Conservation (phyloP, 2,797 vertebrate genomes). For the Tolypeutes matacus region DNA sequence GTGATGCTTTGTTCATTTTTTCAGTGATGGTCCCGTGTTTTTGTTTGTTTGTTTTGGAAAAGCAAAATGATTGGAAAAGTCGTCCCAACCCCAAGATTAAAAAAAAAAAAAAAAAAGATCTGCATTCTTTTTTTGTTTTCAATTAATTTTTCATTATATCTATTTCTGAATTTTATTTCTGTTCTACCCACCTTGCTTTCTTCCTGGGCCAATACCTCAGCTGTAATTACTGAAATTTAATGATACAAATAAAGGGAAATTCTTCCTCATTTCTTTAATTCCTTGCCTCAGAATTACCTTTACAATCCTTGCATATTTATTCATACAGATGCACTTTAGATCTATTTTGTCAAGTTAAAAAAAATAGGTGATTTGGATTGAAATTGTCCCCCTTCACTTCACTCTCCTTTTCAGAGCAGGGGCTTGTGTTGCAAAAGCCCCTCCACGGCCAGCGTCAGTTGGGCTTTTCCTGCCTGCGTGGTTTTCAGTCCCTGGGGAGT, state of each 20-base stretch:
- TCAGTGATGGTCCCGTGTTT: not conserved
- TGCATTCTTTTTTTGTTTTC: not conserved
- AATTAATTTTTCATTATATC: not conserved
- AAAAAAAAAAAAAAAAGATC: not conserved
- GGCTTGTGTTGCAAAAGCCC: not conserved
- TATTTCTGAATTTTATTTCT: not conserved
- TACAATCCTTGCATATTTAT: not conserved
- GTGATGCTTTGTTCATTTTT: not conserved
- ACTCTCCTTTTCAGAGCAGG: not conserved
- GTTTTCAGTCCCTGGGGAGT: too few relatives aligned
- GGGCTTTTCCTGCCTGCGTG: rapidly evolving
- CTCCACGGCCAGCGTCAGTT: rapidly evolving
- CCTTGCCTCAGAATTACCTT: not conserved
- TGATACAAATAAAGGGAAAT: not conserved
- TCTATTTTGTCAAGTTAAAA: not conserved
- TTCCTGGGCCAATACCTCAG: not conserved
- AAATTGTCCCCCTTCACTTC: not conserved
- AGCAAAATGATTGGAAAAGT: not conserved
- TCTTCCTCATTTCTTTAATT: not conserved
- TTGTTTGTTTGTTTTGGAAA: not conserved
- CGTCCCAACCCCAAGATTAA: not conserved
- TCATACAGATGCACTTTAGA: not conserved
- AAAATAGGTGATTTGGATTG: not conserved
- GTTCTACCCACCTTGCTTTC: not conserved
- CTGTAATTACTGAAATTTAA: not conserved